Percentiles rank a stretch among this genome's conserved stretches.
These are phyloP conservation scores for Hydroisotoma schaefferi DNA, from an alignment of 2,888 invertebrate species.

Conservation along the genomic window DNA sequence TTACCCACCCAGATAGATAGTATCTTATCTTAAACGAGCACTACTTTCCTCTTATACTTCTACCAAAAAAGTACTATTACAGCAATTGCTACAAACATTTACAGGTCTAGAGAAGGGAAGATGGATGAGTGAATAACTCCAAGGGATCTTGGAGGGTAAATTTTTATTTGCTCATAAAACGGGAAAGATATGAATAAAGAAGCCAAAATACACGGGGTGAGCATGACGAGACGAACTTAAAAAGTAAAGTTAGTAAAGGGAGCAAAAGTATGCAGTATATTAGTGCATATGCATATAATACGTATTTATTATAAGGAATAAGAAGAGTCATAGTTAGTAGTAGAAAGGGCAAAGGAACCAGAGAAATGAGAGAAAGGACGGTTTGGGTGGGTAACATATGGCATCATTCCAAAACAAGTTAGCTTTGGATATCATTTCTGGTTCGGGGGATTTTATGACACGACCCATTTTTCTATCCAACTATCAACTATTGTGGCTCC, in stretches of 20 bases:
- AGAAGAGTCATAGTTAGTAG: too few relatives aligned
- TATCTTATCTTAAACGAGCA: too few relatives aligned
- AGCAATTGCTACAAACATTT: too few relatives aligned
- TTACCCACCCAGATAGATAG: too few relatives aligned
- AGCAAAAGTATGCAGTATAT: too few relatives aligned
- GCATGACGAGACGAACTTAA: too few relatives aligned
- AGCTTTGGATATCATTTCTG: conserved; percentile 16
- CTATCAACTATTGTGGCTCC: background rate
- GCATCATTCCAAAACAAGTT: conserved; percentile 10
- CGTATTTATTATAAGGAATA: too few relatives aligned
- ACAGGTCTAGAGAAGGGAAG: background rate
- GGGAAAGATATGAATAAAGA: conserved; percentile 12
- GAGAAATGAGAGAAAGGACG: background rate
- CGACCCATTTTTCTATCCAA: conserved; percentile 11
- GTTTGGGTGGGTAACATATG: conserved; percentile 5
- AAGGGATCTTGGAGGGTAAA: conserved; percentile 3
- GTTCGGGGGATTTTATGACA: conserved; percentile 15
- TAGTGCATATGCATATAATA: too few relatives aligned
- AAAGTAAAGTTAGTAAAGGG: too few relatives aligned
- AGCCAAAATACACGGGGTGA: conserved; percentile 9
- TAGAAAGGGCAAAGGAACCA: background rate
- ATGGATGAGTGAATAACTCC: conserved; percentile 12
- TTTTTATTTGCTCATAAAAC: conserved; percentile 13
- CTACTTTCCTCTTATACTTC: too few relatives aligned
- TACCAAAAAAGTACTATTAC: too few relatives aligned